phyloP scores from a whole-genome alignment of 2,797 vertebrate species.

The Pseudochaenichthys georgianus region DNA sequence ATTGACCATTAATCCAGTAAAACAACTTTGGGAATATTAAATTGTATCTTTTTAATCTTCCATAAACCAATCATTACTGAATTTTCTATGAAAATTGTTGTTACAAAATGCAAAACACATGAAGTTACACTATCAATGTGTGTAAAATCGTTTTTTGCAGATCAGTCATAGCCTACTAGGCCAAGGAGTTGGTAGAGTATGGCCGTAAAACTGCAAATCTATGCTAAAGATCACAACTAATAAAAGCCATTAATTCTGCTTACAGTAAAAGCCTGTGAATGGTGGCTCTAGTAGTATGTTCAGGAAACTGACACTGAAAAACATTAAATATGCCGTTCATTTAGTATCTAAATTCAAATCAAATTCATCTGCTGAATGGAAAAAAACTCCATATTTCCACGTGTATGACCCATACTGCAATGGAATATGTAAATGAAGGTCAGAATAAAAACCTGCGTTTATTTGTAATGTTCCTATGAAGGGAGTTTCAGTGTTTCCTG shows the following conservation, averaged over 20 bases:
- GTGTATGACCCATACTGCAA: background rate
- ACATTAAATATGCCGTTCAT: background rate
- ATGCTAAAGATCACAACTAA: too few relatives aligned
- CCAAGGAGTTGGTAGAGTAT: too few relatives aligned
- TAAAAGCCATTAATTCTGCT: too few relatives aligned
- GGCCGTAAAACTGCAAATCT: too few relatives aligned
- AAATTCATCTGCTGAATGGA: background rate
- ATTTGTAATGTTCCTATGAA: background rate
- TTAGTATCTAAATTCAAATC: background rate
- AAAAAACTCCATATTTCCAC: background rate
- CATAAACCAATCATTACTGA: background rate
- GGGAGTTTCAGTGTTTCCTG: slow-evolving; percentile 14
- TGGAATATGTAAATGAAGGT: background rate
- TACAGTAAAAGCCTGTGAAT: too few relatives aligned
- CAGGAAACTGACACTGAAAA: too few relatives aligned
- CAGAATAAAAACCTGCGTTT: background rate
- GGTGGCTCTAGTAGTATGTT: too few relatives aligned
- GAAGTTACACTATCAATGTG: too few relatives aligned
- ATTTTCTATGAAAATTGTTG: background rate
- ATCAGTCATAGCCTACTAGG: too few relatives aligned
- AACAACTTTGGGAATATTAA: background rate
- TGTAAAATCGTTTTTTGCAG: too few relatives aligned
- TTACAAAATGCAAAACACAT: background rate
- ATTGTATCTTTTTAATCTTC: too few relatives aligned
- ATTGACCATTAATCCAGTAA: background rate